Conservation (phyloP, 2,797 vertebrate genomes). For the Scomberomorus guttatus region DNA sequence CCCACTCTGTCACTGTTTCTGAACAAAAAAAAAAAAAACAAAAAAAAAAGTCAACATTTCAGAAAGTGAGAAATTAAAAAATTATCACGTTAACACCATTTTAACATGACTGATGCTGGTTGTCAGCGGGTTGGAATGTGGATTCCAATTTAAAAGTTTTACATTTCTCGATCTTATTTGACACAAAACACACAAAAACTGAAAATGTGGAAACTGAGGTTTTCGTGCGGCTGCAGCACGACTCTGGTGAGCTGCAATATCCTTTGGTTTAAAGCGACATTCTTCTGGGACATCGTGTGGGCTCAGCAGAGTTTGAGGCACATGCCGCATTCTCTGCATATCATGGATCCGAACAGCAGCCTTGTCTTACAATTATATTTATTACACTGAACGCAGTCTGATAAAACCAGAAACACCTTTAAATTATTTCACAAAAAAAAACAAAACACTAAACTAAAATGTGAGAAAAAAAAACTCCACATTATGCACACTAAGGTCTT, state of each 20-base stretch:
- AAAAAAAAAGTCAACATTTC: slow-evolving; percentile 15
- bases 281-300: slow-evolving; percentile 51
- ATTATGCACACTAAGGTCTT: neutral
- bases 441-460: neutral
- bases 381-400: neutral
- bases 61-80: slow-evolving; percentile 9
- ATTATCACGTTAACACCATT: slow-evolving; percentile 29
- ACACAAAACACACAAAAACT: slow-evolving; percentile 6
- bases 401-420: too few relatives aligned
- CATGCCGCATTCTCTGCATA: slow-evolving; percentile 26
- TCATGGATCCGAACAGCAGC: slow-evolving; percentile 31
- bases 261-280: slow-evolving; percentile 50
- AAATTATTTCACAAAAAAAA: too few relatives aligned
- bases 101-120: neutral
- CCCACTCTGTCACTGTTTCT: slow-evolving; percentile 12
- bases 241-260: slow-evolving; percentile 59
- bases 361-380: slow-evolving; percentile 6
- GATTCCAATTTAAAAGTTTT: slow-evolving; percentile 5
- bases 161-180: neutral
- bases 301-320: slow-evolving; percentile 30
- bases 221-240: slow-evolving; percentile 47
- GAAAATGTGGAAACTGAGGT: slow-evolving; percentile 27
- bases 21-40: slow-evolving; percentile 7
- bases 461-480: neutral
- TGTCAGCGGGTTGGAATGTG: neutral